Evolutionary conservation across 2,113 vertebrate species (phyloP).

Genomic region (Apteryx mantelli): DNA sequence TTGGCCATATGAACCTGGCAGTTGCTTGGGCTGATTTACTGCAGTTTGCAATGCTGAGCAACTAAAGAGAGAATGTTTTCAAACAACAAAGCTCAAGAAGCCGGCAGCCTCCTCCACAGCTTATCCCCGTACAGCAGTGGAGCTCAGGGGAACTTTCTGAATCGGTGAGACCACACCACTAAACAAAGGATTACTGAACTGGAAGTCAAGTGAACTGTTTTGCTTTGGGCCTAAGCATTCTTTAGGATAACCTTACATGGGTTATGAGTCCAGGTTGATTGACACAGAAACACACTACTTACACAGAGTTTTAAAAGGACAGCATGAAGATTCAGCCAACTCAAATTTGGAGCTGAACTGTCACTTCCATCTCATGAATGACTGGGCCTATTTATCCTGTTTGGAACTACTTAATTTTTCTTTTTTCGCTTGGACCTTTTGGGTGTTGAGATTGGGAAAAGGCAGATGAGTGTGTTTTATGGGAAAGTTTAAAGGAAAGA

Average conservation of each 20-base stretch:
- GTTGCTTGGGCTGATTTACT: neutral
- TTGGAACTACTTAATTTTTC: neutral
- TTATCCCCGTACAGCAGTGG: neutral
- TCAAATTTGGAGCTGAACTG: neutral
- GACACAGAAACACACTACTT: neutral
- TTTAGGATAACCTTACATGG: neutral
- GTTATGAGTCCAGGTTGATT: neutral
- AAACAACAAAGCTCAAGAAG: neutral
- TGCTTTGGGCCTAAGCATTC: neutral
- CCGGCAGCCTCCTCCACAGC: neutral
- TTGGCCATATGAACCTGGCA: neutral
- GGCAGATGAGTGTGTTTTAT: neutral
- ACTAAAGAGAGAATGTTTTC: neutral
- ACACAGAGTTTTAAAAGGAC: neutral
- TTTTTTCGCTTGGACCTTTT: neutral
- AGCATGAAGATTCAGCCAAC: neutral
- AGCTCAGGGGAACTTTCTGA: neutral
- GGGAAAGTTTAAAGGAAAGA: constrained; percentile 6
- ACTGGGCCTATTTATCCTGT: neutral
- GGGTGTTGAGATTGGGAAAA: neutral
- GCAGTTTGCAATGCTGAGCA: neutral
- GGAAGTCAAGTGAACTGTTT: neutral
- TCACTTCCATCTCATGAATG: neutral
- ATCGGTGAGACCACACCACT: neutral
- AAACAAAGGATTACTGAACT: neutral